Evolutionary conservation across 1,140 invertebrate genomes (phyloP), one percentile per base, ranked within the genome.

Genomic region (Drosophila subpulchrella): DNA sequence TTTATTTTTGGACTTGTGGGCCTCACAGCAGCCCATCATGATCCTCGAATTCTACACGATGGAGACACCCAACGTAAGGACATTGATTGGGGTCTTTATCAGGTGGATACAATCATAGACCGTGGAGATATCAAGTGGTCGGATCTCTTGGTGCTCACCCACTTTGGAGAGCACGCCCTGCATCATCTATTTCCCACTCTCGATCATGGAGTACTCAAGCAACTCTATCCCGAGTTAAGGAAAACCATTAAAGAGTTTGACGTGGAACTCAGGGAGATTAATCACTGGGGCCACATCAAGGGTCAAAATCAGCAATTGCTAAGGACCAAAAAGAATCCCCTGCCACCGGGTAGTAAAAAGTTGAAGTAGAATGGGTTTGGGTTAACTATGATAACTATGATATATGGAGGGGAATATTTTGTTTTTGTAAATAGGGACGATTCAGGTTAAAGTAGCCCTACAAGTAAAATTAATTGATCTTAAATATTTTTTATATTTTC

Each of bases 111-210:
- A 0, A 94, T 96, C 0, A 94, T 95, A 67, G 96, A 96, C 78
- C 94, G 96, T 41, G 91, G 93, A 7, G 95, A 97, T 32, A 94
- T 97, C 30, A 95, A 95, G 36, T 94, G 94, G 4, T 95, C 93
- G 8, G 91, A 95, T 44, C 95, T 96, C 57, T 86, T 96, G 42
- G 94, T 94, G 1, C 71, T 97, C 12, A 95, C 95, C 0, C 94
- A 95, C 71, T 97, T 96, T 73, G 97, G 97, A 1, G 95, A 96
- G 24, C 97, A 98, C 85, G 93, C 93, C 0, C 91, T 97, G 3
- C 97, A 98, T 90, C 97, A 97, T 92, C 91, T 98, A 0, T 95
- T 97, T 73, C 97, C 97, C 0, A 96, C 96, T 0, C 78, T 97
- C 8, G 97, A 97, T 88, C 96, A 97, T 77, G 94, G 94, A 0